Evolutionary conservation across 2,888 invertebrate species (phyloP).

Genomic region (Orthosia incerta): DNA sequence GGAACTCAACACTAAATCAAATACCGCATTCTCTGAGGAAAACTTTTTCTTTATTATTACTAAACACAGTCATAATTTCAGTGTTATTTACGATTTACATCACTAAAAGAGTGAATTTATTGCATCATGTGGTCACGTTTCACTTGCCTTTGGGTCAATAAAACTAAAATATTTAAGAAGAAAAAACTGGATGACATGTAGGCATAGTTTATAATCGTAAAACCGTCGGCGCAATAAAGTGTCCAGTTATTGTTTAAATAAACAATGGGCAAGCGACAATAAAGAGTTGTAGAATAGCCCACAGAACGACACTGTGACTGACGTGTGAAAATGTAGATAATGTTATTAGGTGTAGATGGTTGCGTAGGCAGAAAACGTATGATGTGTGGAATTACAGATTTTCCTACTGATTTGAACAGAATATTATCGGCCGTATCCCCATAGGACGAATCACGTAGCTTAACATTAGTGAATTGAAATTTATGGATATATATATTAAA

Average conservation of each 20-base stretch:
- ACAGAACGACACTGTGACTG: conserved; percentile 80
- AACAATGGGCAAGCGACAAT: conserved; percentile 86
- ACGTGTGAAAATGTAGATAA: conserved; percentile 84
- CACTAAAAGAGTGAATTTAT: conserved; percentile 78
- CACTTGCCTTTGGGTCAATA: conserved; percentile 74
- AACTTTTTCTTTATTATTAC: conserved; percentile 72
- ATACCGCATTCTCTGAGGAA: conserved; percentile 68
- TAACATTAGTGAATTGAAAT: no score
- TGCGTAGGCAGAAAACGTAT: conserved; percentile 46
- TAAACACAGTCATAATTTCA: conserved; percentile 72
- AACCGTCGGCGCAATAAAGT: conserved; percentile 85
- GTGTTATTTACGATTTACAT: conserved; percentile 72
- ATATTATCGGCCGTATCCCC: background rate
- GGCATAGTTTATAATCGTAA: conserved; percentile 85
- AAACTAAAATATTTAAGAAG: conserved; percentile 75
- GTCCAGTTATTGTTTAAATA: conserved; percentile 88
- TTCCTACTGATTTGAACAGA: background rate
- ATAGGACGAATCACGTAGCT: background rate
- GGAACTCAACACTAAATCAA: conserved; percentile 69
- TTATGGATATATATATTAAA: no score
- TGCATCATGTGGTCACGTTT: conserved; percentile 73
- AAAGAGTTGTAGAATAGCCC: conserved; percentile 83
- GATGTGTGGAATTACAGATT: background rate
- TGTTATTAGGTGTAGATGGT: conserved; percentile 50
- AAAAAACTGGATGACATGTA: conserved; percentile 71